Base-by-base conservation (phyloP, 2,797 vertebrate genomes). In the Smutsia gigantea region DNA sequence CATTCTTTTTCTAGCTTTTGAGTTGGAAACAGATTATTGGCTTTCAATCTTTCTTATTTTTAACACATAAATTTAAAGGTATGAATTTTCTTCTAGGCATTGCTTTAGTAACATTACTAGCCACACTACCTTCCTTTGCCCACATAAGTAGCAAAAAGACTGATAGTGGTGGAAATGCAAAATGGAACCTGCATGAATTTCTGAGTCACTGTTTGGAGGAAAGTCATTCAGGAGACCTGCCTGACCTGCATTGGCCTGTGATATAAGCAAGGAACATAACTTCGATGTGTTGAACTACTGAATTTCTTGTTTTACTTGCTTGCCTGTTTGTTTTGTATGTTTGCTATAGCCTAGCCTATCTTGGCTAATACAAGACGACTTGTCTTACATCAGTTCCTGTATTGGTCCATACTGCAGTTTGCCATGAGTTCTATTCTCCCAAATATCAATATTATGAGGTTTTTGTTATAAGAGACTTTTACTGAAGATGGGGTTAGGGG, bases 1-100 rank as follows among this genome's bases (percentile, higher is more conserved):
- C 63, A 7, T 71, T 88, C 29, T 64, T 94, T 91, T 66, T 87
- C 66, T 82, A 87, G 31, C 23, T 84, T 95, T 90, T 77, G 79
- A 82, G 12, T 86, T 95, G n/a, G 21, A 74, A 51, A 77, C 25
- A 74, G 19, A 63, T 92, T n/a, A 71, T 12, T 85, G n/a, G 12
- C 79, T 90, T 86, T 92, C 61, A 81, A 75, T 11, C 8, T 49
- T 88, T 31, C 25, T 77, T 89, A 27, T 49, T 66, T 93, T 92
- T n/a, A 74, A 39, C 31, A 55, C 57, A 37, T 9, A 37, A 18
- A 59, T 21, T 19, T 92, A 51, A 85, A 29, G 29, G 29, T 46
- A 7, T 34, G 77, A 31, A 12, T 31, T 87, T 92, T 61, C 82
- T 83, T 86, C 39, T 39, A 68, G 88, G 64, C 14, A 18, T 21